Evolutionary conservation across 1,140 invertebrate species (phyloP), one percentile per base, ranked within the genome.

Genomic region (Vanessa tameamea): DNA sequence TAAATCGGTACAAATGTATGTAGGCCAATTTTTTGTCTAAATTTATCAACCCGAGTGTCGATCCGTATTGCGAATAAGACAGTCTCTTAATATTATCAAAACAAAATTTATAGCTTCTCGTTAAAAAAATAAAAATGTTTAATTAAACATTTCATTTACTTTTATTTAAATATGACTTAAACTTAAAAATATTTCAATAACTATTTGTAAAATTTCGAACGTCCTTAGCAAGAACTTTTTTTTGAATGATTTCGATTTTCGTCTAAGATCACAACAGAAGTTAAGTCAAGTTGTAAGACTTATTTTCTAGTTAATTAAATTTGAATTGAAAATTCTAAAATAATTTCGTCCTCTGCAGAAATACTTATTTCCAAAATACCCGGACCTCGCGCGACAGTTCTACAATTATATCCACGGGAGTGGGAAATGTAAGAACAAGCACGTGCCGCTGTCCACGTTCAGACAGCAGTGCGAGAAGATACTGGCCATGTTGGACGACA

Each of bases 311-410:
- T 31, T 20, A 20, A 1, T 20, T 0, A 20, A 7, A 37, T 37
- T 37, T 37, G 4, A 37, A 55, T n/a, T 55, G 5, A 15, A 5
- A 7, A 55, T 9, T 16, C 51, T n/a, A 20, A 55, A n/a, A n/a
- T n/a, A 6, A 11, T n/a, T n/a, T 7, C 15, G 2, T 31, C 48
- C 47, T 48, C 94, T 93, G 66, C 92, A 96, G 94, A 94, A 94
- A 77, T 96, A 96, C 89, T 90, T 97, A 75, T 97, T 97, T 90
- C 96, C 96, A n/a, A 94, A 95, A 86, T 96, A 97, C 89, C 94
- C 94, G 3, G 94, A 96, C 75, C 92, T 97, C 72, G 96, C 95
- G 16, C 93, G 94, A 43, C 95, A 95, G 76, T 90, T 97, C 69
- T 97, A 95, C 81, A 89, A 87, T 70, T 94, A 95, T 86, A 93